Conservation (phyloP, 2,113 vertebrate genomes). For the Boulengeromyrus knoepffleri region DNA sequence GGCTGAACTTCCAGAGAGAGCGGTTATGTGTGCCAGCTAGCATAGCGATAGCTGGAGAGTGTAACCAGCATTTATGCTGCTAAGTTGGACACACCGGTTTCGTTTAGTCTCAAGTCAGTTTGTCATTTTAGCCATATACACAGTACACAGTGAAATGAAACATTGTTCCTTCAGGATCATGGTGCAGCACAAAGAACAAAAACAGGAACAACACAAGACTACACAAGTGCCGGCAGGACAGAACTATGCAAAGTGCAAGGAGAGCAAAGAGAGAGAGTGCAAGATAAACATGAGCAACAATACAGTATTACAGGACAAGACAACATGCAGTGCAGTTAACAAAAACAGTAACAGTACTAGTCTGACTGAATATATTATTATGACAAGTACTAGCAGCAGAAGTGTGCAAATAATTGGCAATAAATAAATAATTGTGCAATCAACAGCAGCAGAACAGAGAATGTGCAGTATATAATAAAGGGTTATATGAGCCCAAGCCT, state of each 20-base stretch:
- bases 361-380: not conserved
- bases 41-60: not conserved
- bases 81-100: not conserved
- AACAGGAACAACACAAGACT: not conserved
- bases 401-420: not conserved
- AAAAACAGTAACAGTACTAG: not conserved
- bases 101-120: not conserved
- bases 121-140: not conserved
- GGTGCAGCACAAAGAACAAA: not conserved
- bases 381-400: not conserved
- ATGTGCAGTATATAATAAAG: not conserved
- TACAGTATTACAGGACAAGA: not conserved
- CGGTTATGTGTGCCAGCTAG: not conserved
- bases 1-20: not conserved
- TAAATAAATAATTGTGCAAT: not conserved
- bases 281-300: not conserved
- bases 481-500: not conserved
- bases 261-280: not conserved
- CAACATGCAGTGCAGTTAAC: not conserved
- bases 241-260: too few species aligned
- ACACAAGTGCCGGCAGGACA: not conserved
- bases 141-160: not conserved
- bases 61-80: not conserved
- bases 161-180: not conserved
- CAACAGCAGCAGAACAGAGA: not conserved